Base-by-base conservation (phyloP, 2,888 invertebrate genomes). In the Drosophila mimetica region DNA sequence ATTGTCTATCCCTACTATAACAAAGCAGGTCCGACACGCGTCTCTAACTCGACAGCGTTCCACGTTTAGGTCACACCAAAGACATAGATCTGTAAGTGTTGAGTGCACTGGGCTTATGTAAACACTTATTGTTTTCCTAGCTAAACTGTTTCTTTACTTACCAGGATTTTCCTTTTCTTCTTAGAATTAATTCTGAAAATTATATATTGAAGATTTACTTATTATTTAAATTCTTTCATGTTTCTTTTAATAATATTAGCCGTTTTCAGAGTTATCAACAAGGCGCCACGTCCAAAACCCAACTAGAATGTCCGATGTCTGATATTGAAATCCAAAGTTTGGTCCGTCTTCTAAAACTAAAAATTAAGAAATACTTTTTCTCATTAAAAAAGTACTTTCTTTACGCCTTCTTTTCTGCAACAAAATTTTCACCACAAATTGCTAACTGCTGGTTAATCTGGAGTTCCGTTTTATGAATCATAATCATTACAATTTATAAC, bases 11-110 rank as follows among this genome's bases (percentile, higher is more conserved):
- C 86, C 77, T 79, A 88, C 74, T 78, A 78, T 71, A 82, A 82
- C 71, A 80, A 80, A 89, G 85, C 92, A 95, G 95, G 95, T 95
- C 92, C 94, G 95, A 92, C 95, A 95, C 92, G 94, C 94, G 91
- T 95, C 95, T 90, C 93, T 95, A 92, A 95, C 95, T 90, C 94
- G 95, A 90, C 94, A 94, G 91, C 93, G 94, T 91, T 93, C 93
- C 86, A 92, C 93, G 90, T 93, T 93, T 92, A 94, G 94, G 93
- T 93, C 94, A 87, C 94, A 94, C 91, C 93, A 94, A 92, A 93
- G 94, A 90, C 94, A 94, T 92, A 93, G 94, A 92, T 94, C 94
- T 92, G 94, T 94, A 94, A 94, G 94, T 93, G 86, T 74, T 83
- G 74, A 88, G 78, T 86, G 79, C 81, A 86, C 86, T 71, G 87